Conservation (phyloP, 2,888 invertebrate species). For the Galeruca laticollis region DNA sequence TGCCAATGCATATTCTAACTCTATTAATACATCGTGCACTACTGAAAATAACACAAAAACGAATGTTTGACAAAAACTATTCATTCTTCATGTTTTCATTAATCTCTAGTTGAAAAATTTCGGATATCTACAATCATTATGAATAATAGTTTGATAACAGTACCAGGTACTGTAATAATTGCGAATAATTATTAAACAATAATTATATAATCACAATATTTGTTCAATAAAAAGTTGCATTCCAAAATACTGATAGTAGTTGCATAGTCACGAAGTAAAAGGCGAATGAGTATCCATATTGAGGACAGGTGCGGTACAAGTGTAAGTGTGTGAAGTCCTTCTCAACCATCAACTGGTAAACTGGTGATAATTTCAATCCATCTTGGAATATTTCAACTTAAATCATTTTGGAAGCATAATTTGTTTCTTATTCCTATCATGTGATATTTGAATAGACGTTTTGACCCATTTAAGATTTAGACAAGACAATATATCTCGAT, state of each 20-base stretch:
- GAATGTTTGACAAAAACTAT: background rate
- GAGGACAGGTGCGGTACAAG: background rate
- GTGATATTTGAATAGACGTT: no score
- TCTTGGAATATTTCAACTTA: no score
- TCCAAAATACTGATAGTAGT: slow-evolving; percentile 3
- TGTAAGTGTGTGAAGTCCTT: no score
- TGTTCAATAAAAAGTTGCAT: background rate
- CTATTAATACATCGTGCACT: background rate
- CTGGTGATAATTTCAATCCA: no score
- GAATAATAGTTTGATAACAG: slow-evolving; percentile 18
- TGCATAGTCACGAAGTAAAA: background rate
- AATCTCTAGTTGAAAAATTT: background rate
- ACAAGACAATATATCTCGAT: no score
- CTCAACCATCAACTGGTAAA: no score
- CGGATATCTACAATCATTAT: background rate
- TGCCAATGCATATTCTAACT: background rate
- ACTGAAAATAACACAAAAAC: background rate
- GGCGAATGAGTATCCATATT: background rate
- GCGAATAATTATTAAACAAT: background rate
- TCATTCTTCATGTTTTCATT: no score
- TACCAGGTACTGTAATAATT: slow-evolving; percentile 15
- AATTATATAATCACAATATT: background rate
- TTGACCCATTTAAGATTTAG: no score
- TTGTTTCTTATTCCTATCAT: no score
- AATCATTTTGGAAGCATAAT: no score